Percentiles rank a stretch among this genome's conserved stretches.
Evolutionary conservation across 2,888 invertebrate species (phyloP).

Genomic region (Hypercompe scribonia): DNA sequence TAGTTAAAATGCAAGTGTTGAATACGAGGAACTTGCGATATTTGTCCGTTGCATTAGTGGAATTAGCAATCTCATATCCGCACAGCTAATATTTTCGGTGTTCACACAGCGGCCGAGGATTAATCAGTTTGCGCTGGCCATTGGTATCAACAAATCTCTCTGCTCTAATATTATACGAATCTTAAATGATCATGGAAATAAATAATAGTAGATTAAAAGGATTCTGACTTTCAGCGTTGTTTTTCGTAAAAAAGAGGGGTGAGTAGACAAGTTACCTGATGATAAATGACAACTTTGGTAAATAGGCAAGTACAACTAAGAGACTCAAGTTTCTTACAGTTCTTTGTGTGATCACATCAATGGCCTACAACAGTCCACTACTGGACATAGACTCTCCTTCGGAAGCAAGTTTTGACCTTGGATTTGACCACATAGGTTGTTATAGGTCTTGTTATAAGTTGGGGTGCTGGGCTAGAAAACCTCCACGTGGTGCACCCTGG

Average conservation of each 20-base stretch:
- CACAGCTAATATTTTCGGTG: slow-evolving; percentile 81
- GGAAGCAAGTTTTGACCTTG: no score
- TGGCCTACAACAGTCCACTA: no score
- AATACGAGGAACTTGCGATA: slow-evolving; percentile 71
- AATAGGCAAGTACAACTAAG: not conserved
- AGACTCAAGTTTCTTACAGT: not conserved
- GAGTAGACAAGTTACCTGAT: not conserved
- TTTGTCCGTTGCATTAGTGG: slow-evolving; percentile 85
- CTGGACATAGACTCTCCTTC: no score
- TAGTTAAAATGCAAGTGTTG: slow-evolving; percentile 67
- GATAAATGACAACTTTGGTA: not conserved
- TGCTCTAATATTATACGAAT: slow-evolving; percentile 29
- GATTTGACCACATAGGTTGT: no score
- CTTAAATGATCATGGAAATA: not conserved
- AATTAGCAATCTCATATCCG: slow-evolving; percentile 85
- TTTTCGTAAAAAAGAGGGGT: not conserved
- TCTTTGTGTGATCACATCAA: no score
- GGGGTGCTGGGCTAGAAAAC: no score
- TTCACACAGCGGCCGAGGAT: slow-evolving; percentile 75
- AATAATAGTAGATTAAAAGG: not conserved
- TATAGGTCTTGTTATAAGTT: no score
- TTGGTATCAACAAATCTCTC: slow-evolving; percentile 61
- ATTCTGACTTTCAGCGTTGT: not conserved
- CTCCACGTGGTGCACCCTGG: no score
- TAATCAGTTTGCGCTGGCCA: slow-evolving; percentile 78